Evolutionary conservation across 2,888 invertebrate species (phyloP).

Genomic region (Drosophila vallismaia): DNA sequence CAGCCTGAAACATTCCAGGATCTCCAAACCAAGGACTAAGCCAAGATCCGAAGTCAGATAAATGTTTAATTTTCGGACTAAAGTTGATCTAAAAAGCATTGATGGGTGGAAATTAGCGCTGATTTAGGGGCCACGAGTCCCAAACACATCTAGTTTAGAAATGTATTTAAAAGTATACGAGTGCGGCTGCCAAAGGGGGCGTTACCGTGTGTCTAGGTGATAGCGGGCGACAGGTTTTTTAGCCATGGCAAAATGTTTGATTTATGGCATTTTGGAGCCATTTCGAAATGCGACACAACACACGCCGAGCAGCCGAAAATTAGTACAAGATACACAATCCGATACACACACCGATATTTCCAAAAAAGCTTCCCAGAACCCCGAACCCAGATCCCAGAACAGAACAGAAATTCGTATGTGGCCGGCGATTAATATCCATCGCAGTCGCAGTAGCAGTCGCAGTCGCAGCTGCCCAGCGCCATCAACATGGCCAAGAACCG

Average conservation of each 20-base stretch:
- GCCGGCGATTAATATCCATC: slow-evolving; percentile 77
- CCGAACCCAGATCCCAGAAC: not conserved
- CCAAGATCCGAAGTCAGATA: slow-evolving; percentile 52
- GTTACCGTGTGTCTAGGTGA: slow-evolving; percentile 71
- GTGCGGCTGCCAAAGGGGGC: slow-evolving; percentile 42
- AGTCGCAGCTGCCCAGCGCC: slow-evolving; percentile 75
- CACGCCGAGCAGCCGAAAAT: slow-evolving; percentile 45
- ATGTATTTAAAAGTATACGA: slow-evolving; percentile 1
- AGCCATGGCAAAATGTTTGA: slow-evolving; percentile 58
- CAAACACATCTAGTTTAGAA: not conserved
- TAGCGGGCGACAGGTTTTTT: slow-evolving; percentile 64
- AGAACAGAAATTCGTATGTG: slow-evolving; percentile 72
- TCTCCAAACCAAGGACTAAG: not conserved
- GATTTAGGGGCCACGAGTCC: slow-evolving; percentile 56
- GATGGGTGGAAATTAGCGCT: slow-evolving; percentile 62
- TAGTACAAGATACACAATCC: slow-evolving; percentile 42
- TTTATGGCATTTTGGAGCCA: slow-evolving; percentile 73
- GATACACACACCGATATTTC: slow-evolving; percentile 29
- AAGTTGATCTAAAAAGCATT: slow-evolving; percentile 9
- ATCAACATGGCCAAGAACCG: slow-evolving; percentile 57
- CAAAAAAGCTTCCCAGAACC: slow-evolving; percentile 17
- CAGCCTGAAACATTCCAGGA: slow-evolving; percentile 39
- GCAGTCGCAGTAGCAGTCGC: slow-evolving; percentile 63
- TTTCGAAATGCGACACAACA: slow-evolving; percentile 77
- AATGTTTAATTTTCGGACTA: slow-evolving; percentile 34